Conservation (phyloP, 2,113 vertebrate species). For the Rhadina sibilatrix region DNA sequence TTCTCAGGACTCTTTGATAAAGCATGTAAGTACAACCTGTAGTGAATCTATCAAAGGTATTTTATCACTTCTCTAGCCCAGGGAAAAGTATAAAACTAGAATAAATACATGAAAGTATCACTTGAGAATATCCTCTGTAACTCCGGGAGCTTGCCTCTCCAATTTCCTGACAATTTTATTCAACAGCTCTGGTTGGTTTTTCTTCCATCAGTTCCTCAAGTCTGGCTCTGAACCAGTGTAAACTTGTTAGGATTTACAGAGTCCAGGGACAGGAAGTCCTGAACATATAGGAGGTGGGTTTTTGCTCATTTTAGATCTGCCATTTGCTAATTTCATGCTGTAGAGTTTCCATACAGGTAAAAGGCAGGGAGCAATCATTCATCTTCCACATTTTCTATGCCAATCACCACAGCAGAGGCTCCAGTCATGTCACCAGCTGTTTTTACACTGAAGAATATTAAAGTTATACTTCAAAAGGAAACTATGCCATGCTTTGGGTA, state of each 20-base stretch:
- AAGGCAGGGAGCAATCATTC: not conserved
- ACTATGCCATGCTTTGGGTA: not conserved
- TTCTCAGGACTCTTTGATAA: not conserved
- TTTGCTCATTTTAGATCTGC: not conserved
- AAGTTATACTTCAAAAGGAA: not conserved
- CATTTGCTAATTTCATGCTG: not conserved
- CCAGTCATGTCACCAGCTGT: not conserved
- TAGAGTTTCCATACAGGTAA: not conserved
- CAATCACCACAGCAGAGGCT: not conserved
- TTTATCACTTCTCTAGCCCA: not conserved
- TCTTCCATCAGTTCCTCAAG: not conserved
- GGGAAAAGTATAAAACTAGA: not conserved
- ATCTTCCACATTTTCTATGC: not conserved
- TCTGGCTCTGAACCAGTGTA: not conserved
- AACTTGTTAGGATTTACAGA: not conserved
- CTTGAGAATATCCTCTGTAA: not conserved
- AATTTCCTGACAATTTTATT: not conserved
- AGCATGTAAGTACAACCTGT: not conserved
- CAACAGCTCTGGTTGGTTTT: not conserved
- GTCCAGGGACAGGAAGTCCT: not conserved
- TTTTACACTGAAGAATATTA: not conserved
- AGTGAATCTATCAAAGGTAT: not conserved
- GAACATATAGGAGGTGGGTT: rapidly evolving
- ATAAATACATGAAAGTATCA: not conserved
- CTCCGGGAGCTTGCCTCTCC: not conserved